A percentile compares a stretch with the other conserved stretches of the same genome.
Conservation (phyloP, 2,888 invertebrate species). For the Incurvaria masculella region DNA sequence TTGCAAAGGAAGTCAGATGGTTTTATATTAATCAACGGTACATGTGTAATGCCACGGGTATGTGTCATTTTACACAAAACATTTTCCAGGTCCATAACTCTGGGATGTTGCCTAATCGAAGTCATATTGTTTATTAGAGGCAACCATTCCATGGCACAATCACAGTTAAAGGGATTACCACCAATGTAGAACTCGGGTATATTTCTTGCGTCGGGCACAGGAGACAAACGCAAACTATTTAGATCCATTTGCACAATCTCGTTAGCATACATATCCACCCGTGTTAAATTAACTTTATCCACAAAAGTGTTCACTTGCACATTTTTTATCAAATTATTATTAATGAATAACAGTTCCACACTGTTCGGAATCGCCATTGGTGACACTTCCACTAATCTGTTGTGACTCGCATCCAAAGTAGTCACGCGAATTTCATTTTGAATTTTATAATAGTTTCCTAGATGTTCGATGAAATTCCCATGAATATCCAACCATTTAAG, state of each 20-base stretch:
- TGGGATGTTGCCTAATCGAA: slow-evolving; percentile 76
- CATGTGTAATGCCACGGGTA: slow-evolving; percentile 73
- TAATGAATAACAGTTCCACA: slow-evolving; percentile 82
- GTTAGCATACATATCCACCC: slow-evolving; percentile 90
- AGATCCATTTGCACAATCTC: slow-evolving; percentile 79
- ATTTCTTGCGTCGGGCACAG: slow-evolving; percentile 68
- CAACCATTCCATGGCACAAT: slow-evolving; percentile 95
- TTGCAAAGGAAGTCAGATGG: slow-evolving; percentile 86
- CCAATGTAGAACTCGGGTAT: slow-evolving; percentile 89
- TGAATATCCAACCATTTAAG: slow-evolving; percentile 89
- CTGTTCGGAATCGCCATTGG: slow-evolving; percentile 84
- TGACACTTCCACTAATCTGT: slow-evolving; percentile 76
- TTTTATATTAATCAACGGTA: slow-evolving; percentile 70
- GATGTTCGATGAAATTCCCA: slow-evolving; percentile 81
- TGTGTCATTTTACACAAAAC: slow-evolving; percentile 85
- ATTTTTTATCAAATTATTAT: slow-evolving; percentile 81
- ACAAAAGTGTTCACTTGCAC: slow-evolving; percentile 84
- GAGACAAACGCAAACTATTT: slow-evolving; percentile 74
- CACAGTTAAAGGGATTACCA: slow-evolving; percentile 92
- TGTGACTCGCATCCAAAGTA: slow-evolving; percentile 86
- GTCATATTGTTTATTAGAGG: slow-evolving; percentile 87
- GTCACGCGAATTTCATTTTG: slow-evolving; percentile 76
- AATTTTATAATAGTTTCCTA: slow-evolving; percentile 85
- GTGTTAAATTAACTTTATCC: slow-evolving; percentile 77
- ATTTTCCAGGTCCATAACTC: slow-evolving; percentile 84